A percentile compares a stretch with the other conserved stretches of the same genome.
Evolutionary conservation across 35 echinoderm and acorn worm genomes (phyloP).

Genomic region (Diadema setosum): DNA sequence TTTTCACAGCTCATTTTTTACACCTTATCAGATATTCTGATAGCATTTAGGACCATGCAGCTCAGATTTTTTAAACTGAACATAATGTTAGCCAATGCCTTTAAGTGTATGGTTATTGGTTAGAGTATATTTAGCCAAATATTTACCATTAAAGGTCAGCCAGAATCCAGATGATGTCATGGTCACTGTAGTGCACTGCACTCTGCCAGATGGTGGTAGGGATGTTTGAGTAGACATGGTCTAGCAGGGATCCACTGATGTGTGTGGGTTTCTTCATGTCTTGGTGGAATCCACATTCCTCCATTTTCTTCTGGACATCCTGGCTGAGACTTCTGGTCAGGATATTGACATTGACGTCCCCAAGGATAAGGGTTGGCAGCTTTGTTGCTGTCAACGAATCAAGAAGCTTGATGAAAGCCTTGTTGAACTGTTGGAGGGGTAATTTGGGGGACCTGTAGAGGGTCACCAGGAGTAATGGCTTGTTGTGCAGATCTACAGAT

Average conservation of each 20-base stretch:
- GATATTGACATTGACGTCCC: neutral
- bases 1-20: too few relatives aligned
- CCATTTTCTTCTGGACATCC: neutral
- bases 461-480: neutral
- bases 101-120: too few relatives aligned
- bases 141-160: neutral
- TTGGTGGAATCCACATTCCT: neutral
- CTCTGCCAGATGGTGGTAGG: neutral
- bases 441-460: neutral
- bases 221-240: constrained; percentile 21
- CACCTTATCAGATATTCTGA: too few relatives aligned
- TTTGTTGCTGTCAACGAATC: neutral
- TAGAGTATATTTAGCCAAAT: neutral
- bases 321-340: neutral
- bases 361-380: neutral
- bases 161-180: constrained; percentile 5
- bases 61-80: too few relatives aligned
- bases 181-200: constrained; percentile 36
- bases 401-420: neutral
- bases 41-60: too few relatives aligned
- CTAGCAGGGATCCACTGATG: neutral
- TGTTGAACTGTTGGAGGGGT: neutral
- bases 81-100: too few relatives aligned
- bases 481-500: neutral
- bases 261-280: constrained; percentile 3